These are phyloP conservation scores for Agrotis segetum DNA, from an alignment of 2,888 invertebrate genomes.

Conservation along the genomic window DNA sequence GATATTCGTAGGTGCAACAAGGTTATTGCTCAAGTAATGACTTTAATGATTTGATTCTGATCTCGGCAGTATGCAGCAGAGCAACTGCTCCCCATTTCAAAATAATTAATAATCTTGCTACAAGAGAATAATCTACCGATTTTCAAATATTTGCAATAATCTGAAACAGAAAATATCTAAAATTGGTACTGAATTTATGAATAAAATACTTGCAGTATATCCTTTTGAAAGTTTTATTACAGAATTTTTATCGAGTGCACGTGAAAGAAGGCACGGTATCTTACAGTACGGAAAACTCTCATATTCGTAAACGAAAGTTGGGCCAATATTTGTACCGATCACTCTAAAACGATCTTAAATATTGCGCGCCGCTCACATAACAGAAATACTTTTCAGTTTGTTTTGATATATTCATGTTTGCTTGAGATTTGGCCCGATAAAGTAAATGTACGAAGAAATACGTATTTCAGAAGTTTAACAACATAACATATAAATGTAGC, in stretches of 20 bases:
- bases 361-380: slow-evolving; percentile 19
- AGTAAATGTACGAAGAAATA: slow-evolving; percentile 25
- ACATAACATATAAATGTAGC: too few species aligned
- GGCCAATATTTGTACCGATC: slow-evolving; percentile 37
- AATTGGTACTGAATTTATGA: not conserved
- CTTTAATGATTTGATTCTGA: too few species aligned
- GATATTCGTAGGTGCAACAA: too few species aligned
- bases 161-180: not conserved
- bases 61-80: too few species aligned
- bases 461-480: too few species aligned
- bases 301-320: slow-evolving; percentile 33
- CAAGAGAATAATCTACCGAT: not conserved
- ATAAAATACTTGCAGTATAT: not conserved
- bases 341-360: slow-evolving; percentile 30
- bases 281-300: slow-evolving; percentile 16
- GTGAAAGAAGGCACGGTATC: slow-evolving; percentile 4
- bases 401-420: slow-evolving; percentile 47
- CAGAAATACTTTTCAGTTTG: slow-evolving; percentile 43
- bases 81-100: not conserved
- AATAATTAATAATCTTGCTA: not conserved
- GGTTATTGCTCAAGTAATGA: too few species aligned
- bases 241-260: slow-evolving; percentile 16
- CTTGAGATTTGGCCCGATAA: slow-evolving; percentile 10
- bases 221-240: not conserved
- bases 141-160: not conserved